These are phyloP conservation scores for Microctonus aethiopoides DNA, from an alignment of 2,888 invertebrate species.

Conservation along the genomic window DNA sequence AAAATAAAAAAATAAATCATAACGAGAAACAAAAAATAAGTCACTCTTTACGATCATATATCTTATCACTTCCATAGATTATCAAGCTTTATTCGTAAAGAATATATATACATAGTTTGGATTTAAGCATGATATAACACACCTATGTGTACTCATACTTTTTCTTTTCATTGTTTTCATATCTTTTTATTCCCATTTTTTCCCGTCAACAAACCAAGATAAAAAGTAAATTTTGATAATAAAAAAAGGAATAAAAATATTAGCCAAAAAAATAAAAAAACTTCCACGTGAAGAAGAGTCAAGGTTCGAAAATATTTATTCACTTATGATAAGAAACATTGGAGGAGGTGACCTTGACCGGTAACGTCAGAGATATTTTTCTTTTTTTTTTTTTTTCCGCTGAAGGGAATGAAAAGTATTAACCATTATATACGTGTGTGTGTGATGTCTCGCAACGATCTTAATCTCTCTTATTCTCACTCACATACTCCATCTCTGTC, in stretches of 20 bases:
- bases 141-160: not conserved
- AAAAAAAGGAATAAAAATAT: not conserved
- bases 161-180: not conserved
- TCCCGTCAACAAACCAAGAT: not conserved
- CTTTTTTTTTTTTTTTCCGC: slow-evolving; percentile 12
- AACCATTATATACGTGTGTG: not conserved
- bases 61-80: not conserved
- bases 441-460: not conserved
- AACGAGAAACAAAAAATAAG: not conserved
- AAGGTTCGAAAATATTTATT: slow-evolving; percentile 40
- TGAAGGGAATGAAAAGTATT: slow-evolving; percentile 18
- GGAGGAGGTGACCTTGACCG: slow-evolving; percentile 39
- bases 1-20: not conserved
- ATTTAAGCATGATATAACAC: not conserved
- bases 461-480: not conserved
- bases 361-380: slow-evolving; percentile 30
- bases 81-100: not conserved
- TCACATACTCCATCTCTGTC: not conserved
- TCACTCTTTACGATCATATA: not conserved
- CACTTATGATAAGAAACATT: slow-evolving; percentile 26
- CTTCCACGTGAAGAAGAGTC: not conserved
- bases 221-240: not conserved
- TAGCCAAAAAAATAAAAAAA: slow-evolving; percentile 27
- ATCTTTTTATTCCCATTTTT: not conserved
- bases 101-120: not conserved